Base-by-base conservation (phyloP, 2,113 vertebrate species). In the Pimephales promelas region DNA sequence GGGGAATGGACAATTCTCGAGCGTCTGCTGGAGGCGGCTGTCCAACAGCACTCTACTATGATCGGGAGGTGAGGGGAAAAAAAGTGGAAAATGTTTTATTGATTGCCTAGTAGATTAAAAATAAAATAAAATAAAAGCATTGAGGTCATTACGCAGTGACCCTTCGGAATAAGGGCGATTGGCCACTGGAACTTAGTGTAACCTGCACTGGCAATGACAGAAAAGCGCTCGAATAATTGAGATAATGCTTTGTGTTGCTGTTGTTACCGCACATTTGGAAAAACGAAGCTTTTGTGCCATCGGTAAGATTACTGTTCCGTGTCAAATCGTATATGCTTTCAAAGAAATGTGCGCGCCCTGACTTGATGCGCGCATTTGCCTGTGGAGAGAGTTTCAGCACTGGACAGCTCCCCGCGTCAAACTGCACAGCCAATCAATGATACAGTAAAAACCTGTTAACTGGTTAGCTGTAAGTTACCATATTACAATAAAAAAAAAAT, bases 41-140 rank as follows among this genome's bases (percentile, higher is more conserved):
- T 97, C 87, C 96, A 97, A 92, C 96, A 97, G 93, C 96, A 97
- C 92, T 96, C 96, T 90, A 97, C 96, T 91, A 97, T 97, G 96
- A 97, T 97, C 88, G 96, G 96, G 92, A 96, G 96, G 96, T 96
- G 95, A 96, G 96, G 6, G 11, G 34, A 40, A 40, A 40, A 79
- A 54, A 68, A 34, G 24, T 74, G 16, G 26, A 66, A 64, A 76
- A 73, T 56, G 49, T 26, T 40, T 40, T 84, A 36, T 34, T 31
- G 22, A 57, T 40, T 13, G 47, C 22, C 20, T 61, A 10, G 18
- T 45, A 31, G 18, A 14, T 66, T 20, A 11, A 36, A 72, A 49
- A 24, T 5, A 49, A 47, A 14, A 14, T n/a, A 47, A 47, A 36
- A 36, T 36, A 26, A 28, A 47, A 13, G 31, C 2, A 34, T 7